These are phyloP conservation scores for Diabrotica balteata DNA, from an alignment of 2,888 invertebrate genomes.

Conservation along the genomic window DNA sequence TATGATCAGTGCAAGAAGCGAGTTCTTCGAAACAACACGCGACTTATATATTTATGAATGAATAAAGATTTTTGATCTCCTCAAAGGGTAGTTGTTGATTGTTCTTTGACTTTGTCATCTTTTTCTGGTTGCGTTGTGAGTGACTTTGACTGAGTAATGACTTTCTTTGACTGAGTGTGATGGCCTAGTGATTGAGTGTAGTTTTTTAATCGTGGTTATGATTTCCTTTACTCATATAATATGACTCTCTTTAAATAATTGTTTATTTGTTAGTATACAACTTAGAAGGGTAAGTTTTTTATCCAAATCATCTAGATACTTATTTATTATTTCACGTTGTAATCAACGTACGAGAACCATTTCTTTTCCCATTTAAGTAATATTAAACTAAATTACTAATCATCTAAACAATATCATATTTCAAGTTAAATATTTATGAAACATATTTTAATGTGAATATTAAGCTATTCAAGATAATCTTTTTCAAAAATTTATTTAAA, in stretches of 20 bases:
- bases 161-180: slow-evolving; percentile 26
- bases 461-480: no score
- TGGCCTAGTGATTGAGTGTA: slow-evolving; percentile 21
- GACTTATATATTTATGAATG: slow-evolving; percentile 47
- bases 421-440: no score
- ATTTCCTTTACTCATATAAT: background rate
- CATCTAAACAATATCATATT: no score
- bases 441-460: no score
- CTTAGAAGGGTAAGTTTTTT: slow-evolving; percentile 9
- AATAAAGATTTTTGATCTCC: slow-evolving; percentile 30
- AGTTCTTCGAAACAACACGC: slow-evolving; percentile 60
- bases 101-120: slow-evolving; percentile 25
- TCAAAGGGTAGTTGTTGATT: slow-evolving; percentile 16
- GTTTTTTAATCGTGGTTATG: slow-evolving; percentile 11
- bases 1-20: slow-evolving; percentile 62
- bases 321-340: no score
- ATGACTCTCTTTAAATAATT: no score
- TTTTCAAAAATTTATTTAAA: no score
- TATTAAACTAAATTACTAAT: no score
- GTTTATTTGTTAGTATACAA: no score
- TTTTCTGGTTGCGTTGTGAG: slow-evolving; percentile 20
- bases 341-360: no score
- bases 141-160: slow-evolving; percentile 22
- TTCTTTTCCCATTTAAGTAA: no score
- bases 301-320: no score